Percentiles rank a stretch among this genome's conserved stretches.
These are phyloP conservation scores for Neogobius melanostomus DNA, from an alignment of 2,113 vertebrate species.

Conservation along the genomic window DNA sequence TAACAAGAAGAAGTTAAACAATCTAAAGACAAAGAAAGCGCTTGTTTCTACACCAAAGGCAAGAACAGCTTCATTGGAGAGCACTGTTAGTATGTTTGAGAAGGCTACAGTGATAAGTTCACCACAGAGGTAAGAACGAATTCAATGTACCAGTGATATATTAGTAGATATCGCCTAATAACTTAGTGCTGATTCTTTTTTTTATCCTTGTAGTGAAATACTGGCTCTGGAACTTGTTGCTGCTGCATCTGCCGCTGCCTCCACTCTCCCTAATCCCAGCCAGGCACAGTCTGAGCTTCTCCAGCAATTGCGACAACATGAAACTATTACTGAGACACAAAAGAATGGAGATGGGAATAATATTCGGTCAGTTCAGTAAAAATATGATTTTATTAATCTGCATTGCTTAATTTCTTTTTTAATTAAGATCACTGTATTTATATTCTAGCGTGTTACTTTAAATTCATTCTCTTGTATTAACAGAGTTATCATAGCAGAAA, in stretches of 20 bases:
- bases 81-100: constrained; percentile 63
- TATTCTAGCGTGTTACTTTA: neutral
- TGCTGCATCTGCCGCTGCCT: constrained; percentile 85
- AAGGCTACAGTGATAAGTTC: constrained; percentile 50
- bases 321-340: constrained; percentile 75
- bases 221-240: constrained; percentile 80
- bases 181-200: neutral
- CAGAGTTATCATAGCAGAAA: constrained; percentile 83
- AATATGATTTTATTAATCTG: neutral
- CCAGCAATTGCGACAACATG: constrained; percentile 79
- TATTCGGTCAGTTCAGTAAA: constrained; percentile 75
- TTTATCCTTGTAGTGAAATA: constrained; percentile 46
- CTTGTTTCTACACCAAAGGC: constrained; percentile 24
- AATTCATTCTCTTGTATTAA: constrained; percentile 34
- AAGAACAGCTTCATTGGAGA: constrained; percentile 34
- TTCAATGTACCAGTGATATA: neutral
- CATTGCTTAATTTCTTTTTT: too few species aligned
- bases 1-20: constrained; percentile 70
- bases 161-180: neutral
- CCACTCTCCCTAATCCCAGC: constrained; percentile 78
- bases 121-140: constrained; percentile 72
- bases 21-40: constrained; percentile 46
- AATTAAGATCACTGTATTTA: neutral
- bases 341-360: constrained; percentile 57
- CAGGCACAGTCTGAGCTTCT: constrained; percentile 85